These are phyloP conservation scores for Volucella bombylans DNA, from an alignment of 2,888 invertebrate species.

Conservation along the genomic window DNA sequence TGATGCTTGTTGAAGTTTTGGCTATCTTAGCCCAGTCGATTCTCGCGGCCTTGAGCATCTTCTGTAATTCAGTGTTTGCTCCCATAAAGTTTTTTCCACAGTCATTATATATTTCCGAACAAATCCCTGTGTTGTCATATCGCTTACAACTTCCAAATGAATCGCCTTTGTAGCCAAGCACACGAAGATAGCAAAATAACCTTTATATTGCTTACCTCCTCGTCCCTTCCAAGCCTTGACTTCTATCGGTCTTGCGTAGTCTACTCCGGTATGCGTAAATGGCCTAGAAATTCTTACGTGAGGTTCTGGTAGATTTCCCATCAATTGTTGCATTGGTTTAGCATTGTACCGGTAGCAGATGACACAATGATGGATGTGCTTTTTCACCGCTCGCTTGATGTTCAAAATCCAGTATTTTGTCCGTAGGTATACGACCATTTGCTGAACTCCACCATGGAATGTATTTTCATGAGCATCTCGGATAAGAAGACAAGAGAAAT, in stretches of 20 bases:
- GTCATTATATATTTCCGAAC: slow-evolving; percentile 17
- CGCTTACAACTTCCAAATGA: no score
- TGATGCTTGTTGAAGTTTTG: no score
- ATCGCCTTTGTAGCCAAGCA: no score
- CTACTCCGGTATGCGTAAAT: slow-evolving; percentile 62
- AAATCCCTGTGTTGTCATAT: slow-evolving; percentile 9
- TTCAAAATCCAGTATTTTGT: no score
- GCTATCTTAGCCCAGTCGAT: no score
- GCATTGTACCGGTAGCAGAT: no score
- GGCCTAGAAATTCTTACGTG: slow-evolving; percentile 38
- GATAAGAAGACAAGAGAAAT: slow-evolving; percentile 18
- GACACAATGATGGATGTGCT: no score
- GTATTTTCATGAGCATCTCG: slow-evolving; percentile 3
- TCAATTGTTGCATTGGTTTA: neutral
- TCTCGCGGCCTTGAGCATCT: slow-evolving; percentile 66
- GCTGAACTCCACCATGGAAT: slow-evolving; percentile 10
- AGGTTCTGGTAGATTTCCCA: slow-evolving; percentile 39
- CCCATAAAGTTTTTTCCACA: slow-evolving; percentile 23
- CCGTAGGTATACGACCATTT: neutral
- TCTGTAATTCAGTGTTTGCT: neutral
- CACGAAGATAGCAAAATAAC: no score
- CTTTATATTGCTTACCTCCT: neutral
- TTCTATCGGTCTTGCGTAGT: slow-evolving; percentile 34
- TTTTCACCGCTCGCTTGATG: no score
- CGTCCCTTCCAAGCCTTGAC: neutral